Evolutionary conservation across 2,888 invertebrate species (phyloP).

Genomic region (Apotomis capreana): DNA sequence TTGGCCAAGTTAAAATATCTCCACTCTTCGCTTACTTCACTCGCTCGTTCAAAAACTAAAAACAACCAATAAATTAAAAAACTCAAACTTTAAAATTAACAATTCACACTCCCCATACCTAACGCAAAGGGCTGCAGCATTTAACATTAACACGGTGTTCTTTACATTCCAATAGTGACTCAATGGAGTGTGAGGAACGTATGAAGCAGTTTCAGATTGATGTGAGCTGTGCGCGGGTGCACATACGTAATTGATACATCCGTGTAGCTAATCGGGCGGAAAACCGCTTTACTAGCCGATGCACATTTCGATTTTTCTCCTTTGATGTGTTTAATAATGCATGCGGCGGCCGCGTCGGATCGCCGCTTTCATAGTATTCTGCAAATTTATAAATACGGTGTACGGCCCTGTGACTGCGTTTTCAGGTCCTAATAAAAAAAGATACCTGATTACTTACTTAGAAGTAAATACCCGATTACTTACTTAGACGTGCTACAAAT

Average conservation of each 20-base stretch:
- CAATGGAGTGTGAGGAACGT: constrained; percentile 39
- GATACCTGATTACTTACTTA: too few relatives aligned
- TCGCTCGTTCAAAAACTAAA: too few relatives aligned
- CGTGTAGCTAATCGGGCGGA: constrained; percentile 75
- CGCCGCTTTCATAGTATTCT: constrained; percentile 57
- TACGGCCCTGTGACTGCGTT: constrained; percentile 39
- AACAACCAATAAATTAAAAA: too few relatives aligned
- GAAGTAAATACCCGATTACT: too few relatives aligned
- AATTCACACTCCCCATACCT: not conserved
- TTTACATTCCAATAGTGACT: constrained; percentile 40
- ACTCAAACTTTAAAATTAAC: too few relatives aligned
- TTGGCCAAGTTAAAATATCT: too few relatives aligned
- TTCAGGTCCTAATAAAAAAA: constrained; percentile 26
- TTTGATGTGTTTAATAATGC: constrained; percentile 83
- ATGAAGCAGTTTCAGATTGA: constrained; percentile 40
- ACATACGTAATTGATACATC: constrained; percentile 75
- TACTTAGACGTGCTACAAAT: too few relatives aligned
- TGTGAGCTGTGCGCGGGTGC: constrained; percentile 50
- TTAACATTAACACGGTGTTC: constrained; percentile 33
- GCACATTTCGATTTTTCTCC: constrained; percentile 83
- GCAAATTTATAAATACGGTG: constrained; percentile 31
- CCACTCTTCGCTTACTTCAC: too few relatives aligned
- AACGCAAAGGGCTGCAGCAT: constrained; percentile 3
- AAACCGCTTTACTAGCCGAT: constrained; percentile 78
- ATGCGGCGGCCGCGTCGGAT: constrained; percentile 71